Conservation (phyloP, 2,797 vertebrate genomes). For the Enteromius paludinosus region DNA sequence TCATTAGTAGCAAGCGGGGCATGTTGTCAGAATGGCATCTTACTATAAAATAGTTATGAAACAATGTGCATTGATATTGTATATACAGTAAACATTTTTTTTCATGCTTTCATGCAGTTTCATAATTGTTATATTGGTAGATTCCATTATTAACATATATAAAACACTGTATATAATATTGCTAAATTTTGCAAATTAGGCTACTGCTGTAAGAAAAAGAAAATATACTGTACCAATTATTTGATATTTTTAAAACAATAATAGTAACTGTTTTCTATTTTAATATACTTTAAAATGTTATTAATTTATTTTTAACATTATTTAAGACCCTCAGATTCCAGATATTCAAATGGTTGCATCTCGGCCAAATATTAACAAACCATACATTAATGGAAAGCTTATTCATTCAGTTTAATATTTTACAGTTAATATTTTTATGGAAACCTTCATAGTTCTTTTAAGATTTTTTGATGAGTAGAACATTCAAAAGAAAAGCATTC, state of each 20-base stretch:
- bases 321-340: too few relatives aligned
- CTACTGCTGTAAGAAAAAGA: neutral
- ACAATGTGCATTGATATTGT: neutral
- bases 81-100: neutral
- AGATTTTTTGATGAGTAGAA: conserved; percentile 3
- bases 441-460: neutral
- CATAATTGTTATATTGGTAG: neutral
- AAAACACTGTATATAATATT: neutral
- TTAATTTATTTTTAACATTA: too few relatives aligned
- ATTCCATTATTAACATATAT: neutral
- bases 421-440: neutral
- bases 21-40: neutral
- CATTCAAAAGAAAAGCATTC: neutral
- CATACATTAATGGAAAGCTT: too few relatives aligned
- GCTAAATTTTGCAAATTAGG: neutral
- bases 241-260: neutral
- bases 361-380: too few relatives aligned
- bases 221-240: neutral
- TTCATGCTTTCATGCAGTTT: neutral
- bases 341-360: too few relatives aligned
- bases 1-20: neutral
- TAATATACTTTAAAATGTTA: neutral
- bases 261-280: neutral
- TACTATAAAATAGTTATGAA: neutral
- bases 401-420: too few relatives aligned